A percentile compares a stretch with the other conserved stretches of the same genome.
phyloP scores from a whole-genome alignment of 2,113 vertebrate genomes.

The Grammatotria lemairii region DNA sequence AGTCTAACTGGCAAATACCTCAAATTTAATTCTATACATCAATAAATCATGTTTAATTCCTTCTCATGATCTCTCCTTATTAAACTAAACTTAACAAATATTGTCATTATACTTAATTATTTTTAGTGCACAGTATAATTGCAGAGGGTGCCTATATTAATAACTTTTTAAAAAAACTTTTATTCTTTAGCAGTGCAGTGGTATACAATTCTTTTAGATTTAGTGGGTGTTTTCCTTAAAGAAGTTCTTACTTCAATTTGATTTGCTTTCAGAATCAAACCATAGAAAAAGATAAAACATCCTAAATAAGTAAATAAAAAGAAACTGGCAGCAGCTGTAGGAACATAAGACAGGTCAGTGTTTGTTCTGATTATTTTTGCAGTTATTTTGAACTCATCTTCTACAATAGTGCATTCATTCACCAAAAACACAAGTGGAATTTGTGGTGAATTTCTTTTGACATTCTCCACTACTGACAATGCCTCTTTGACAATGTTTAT shows the following conservation, averaged over 20 bases:
- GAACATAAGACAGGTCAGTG: neutral
- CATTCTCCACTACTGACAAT: neutral
- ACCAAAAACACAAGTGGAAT: neutral
- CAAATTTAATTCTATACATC: neutral
- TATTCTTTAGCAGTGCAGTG: neutral
- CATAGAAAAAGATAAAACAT: neutral
- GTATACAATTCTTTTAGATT: neutral
- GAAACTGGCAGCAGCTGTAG: neutral
- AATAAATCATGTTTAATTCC: neutral
- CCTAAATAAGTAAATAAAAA: neutral
- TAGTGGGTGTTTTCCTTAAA: neutral
- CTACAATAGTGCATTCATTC: neutral
- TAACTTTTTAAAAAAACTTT: neutral
- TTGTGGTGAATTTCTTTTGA: neutral
- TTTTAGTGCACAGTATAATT: neutral
- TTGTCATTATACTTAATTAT: neutral
- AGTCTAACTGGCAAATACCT: neutral
- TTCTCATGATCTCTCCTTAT: neutral
- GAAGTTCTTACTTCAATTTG: neutral
- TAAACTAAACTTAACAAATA: neutral
- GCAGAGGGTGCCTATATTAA: neutral
- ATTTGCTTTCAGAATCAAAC: neutral
- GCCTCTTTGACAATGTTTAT: constrained; percentile 3
- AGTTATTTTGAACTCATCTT: neutral
- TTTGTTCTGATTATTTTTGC: neutral